phyloP scores from a whole-genome alignment of 1,140 invertebrate genomes.

The Lordiphosa clarofinis region DNA sequence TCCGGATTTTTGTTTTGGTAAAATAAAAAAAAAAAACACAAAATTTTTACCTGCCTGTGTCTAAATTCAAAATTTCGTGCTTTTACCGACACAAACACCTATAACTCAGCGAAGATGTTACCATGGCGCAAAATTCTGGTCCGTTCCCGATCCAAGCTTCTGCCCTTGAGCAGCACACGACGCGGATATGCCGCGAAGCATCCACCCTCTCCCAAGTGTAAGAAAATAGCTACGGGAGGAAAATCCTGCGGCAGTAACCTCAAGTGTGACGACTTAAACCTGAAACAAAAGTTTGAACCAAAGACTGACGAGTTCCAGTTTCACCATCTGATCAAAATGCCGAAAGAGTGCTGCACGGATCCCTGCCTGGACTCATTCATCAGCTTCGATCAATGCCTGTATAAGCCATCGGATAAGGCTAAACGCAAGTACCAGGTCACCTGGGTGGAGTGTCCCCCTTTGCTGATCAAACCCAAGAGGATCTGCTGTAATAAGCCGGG shows the following conservation, averaged over 20 bases:
- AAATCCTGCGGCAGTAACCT: not conserved
- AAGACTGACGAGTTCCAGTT: constrained; percentile 21
- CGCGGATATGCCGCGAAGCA: not conserved
- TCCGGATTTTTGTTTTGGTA: too few relatives aligned
- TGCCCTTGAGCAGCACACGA: too few relatives aligned
- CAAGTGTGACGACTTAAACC: not conserved
- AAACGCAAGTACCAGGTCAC: constrained; percentile 55
- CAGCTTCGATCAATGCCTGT: constrained; percentile 24
- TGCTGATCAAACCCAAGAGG: constrained; percentile 54
- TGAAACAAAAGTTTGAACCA: not conserved
- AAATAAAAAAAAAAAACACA: too few relatives aligned
- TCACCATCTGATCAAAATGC: constrained; percentile 20
- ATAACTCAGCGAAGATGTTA: too few relatives aligned
- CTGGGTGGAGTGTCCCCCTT: constrained; percentile 50
- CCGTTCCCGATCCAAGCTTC: too few relatives aligned
- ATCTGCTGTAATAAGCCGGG: constrained; percentile 36
- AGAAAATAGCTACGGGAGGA: too few relatives aligned
- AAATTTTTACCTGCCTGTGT: too few relatives aligned
- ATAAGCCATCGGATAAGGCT: constrained; percentile 39
- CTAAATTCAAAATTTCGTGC: too few relatives aligned
- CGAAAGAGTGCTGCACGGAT: constrained; percentile 22
- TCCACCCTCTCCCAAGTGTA: not conserved
- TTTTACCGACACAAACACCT: too few relatives aligned
- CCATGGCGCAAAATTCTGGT: too few relatives aligned
- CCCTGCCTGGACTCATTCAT: constrained; percentile 6